A percentile compares a stretch with the other conserved stretches of the same genome.
Evolutionary conservation across 2,797 vertebrate species (phyloP).

Genomic region (Sarcophilus harrisii): DNA sequence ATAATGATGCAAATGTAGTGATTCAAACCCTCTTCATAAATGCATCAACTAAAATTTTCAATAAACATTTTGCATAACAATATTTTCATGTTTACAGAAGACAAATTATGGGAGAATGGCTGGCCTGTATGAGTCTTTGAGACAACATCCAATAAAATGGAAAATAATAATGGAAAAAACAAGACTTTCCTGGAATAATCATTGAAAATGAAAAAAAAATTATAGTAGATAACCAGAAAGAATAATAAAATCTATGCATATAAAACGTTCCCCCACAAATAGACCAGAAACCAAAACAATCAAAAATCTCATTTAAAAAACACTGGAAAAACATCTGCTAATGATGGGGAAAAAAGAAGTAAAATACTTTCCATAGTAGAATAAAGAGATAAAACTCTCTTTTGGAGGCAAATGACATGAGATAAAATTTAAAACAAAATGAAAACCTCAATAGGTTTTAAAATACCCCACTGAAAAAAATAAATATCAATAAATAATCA

Average conservation of each 20-base stretch:
- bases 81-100: background rate
- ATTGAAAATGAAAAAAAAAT: background rate
- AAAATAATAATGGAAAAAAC: background rate
- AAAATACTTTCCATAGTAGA: background rate
- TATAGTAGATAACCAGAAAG: background rate
- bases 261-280: background rate
- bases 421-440: background rate
- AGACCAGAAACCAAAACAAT: background rate
- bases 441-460: background rate
- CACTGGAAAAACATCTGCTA: background rate
- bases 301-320: background rate
- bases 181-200: background rate
- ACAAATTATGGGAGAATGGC: background rate
- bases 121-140: background rate
- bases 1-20: background rate
- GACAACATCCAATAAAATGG: background rate
- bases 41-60: background rate
- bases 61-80: background rate
- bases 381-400: background rate
- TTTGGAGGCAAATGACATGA: background rate
- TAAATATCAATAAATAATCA: background rate
- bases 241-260: background rate
- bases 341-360: background rate
- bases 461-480: background rate
- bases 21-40: background rate